These are phyloP conservation scores for Crypturellus tataupa DNA, from an alignment of 2,797 vertebrate genomes.

Conservation along the genomic window DNA sequence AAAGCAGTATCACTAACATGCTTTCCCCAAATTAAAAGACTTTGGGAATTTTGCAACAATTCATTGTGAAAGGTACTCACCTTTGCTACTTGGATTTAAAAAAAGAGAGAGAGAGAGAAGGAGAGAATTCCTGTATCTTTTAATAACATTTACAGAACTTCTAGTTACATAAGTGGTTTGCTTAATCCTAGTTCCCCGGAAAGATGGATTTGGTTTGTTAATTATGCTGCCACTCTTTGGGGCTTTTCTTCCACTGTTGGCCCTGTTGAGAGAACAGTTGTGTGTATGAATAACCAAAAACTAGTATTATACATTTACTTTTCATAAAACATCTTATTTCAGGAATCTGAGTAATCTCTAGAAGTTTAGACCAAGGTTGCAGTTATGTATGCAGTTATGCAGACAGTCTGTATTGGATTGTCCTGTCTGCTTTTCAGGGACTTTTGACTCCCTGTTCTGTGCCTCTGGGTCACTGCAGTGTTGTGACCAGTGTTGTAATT, in stretches of 20 bases:
- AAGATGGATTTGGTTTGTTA: slow-evolving; percentile 25
- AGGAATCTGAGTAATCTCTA: background rate
- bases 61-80: slow-evolving; percentile 70
- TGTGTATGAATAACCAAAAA: background rate
- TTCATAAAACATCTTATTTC: background rate
- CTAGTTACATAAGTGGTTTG: slow-evolving; percentile 56
- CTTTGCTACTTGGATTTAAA: slow-evolving; percentile 62
- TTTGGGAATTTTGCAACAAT: slow-evolving; percentile 67
- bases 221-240: background rate
- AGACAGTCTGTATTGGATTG: background rate
- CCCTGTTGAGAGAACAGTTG: background rate
- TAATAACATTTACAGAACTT: slow-evolving; percentile 58
- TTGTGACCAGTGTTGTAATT: slow-evolving; percentile 62
- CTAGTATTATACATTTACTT: background rate
- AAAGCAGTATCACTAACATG: slow-evolving; percentile 23
- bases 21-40: slow-evolving; percentile 52
- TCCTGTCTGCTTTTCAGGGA: slow-evolving; percentile 62
- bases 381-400: background rate
- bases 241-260: background rate
- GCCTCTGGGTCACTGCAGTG: slow-evolving; percentile 32
- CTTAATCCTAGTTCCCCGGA: slow-evolving; percentile 12
- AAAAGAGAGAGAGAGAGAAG: background rate
- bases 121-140: slow-evolving; percentile 16
- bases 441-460: slow-evolving; percentile 40
- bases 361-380: background rate